A percentile compares a stretch with the other conserved stretches of the same genome.
phyloP scores from a whole-genome alignment of 2,797 vertebrate species.

The Peromyscus eremicus region DNA sequence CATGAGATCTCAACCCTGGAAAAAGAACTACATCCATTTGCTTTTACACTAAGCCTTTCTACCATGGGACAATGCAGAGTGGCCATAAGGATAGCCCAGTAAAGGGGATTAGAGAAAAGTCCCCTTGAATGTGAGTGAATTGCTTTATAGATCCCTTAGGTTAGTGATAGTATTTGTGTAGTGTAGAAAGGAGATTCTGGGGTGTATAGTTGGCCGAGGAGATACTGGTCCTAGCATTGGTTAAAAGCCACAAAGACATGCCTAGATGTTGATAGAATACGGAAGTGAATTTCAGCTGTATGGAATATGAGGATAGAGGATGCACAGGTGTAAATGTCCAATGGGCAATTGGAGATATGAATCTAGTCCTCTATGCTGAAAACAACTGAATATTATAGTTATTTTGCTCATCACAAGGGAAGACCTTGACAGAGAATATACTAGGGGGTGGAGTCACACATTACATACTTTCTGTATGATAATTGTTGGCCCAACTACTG shows the following conservation, averaged over 20 bases:
- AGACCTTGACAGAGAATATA: background rate
- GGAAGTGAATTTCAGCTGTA: background rate
- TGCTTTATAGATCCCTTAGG: background rate
- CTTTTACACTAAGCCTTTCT: background rate
- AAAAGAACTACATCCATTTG: background rate
- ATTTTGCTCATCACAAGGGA: background rate
- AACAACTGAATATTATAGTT: background rate
- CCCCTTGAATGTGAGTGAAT: background rate
- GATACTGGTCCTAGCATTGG: background rate
- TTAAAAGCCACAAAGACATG: background rate
- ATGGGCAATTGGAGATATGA: background rate
- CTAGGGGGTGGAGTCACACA: background rate
- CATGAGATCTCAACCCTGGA: background rate
- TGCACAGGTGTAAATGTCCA: background rate
- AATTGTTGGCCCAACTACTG: background rate
- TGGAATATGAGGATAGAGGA: background rate
- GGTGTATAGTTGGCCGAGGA: background rate
- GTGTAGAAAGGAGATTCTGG: background rate
- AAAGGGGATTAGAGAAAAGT: background rate
- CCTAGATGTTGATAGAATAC: background rate
- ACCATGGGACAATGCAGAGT: background rate
- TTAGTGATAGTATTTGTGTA: background rate
- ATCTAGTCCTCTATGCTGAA: background rate
- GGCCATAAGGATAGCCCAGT: background rate
- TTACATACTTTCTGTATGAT: background rate